These are phyloP conservation scores for Scolopax rusticola DNA, from an alignment of 2,797 vertebrate species.

Conservation along the genomic window DNA sequence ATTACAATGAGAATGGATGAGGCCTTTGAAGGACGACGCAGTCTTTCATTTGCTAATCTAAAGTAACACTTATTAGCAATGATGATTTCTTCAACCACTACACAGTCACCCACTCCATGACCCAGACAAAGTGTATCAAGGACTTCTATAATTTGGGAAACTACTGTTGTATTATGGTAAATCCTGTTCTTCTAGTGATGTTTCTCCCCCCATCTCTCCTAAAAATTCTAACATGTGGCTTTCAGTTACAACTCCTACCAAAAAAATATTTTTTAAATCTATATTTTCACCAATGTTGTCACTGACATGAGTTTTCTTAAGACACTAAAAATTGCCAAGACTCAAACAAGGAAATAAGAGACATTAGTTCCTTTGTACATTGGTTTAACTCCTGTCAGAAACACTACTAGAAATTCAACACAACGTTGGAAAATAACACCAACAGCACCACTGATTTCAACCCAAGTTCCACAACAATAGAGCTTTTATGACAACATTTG, in stretches of 20 bases:
- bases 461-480: background rate
- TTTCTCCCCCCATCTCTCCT: background rate
- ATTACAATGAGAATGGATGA: conserved; percentile 45
- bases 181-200: background rate
- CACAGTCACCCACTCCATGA: background rate
- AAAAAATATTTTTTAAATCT: conserved; percentile 1
- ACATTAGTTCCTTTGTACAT: background rate
- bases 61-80: conserved; percentile 51
- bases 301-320: conserved; percentile 42
- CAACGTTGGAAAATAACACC: background rate
- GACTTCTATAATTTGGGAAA: conserved; percentile 18
- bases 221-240: background rate
- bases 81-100: conserved; percentile 38
- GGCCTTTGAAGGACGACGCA: conserved; percentile 10
- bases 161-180: background rate
- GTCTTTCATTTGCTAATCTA: conserved; percentile 62
- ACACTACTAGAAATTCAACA: background rate
- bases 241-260: conserved; percentile 6
- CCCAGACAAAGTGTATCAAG: background rate
- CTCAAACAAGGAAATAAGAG: conserved; percentile 39
- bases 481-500: background rate
- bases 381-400: conserved; percentile 16
- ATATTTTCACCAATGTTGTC: conserved; percentile 29
- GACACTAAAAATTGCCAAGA: conserved; percentile 40
- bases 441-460: background rate